Evolutionary conservation across 2,888 invertebrate genomes (phyloP), one percentile per base, ranked within the genome.

Genomic region (Latheticus oryzae): DNA sequence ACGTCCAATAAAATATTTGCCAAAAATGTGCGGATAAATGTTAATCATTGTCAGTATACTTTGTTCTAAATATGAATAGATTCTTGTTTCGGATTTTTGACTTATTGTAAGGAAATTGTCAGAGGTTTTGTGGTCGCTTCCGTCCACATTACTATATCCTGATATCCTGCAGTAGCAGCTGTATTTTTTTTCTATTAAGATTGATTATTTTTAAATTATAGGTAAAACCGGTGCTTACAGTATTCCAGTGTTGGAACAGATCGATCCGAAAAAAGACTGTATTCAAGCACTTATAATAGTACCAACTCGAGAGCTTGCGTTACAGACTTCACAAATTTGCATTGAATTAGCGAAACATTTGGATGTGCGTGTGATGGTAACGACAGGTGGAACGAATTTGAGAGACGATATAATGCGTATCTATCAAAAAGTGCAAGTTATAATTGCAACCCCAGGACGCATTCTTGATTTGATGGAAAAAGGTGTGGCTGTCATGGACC

Each of bases 401-500:
- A 91, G 97, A 78, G 98, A 99, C 82, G 99, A 99, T 81, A 99
- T 99, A 79, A 95, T 99, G 92, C 91, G 98, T 82, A 93, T 99
- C 79, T 97, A 97, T 83, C 96, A 98, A 81, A 95, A 96, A 86
- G 97, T 97, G 77, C 99, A 99, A 85, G 89, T 97, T 68, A 95
- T 99, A 75, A 97, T 99, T 78, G 99, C 98, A 63, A 99, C 99
- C 64, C 99, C 99, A 63, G 99, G 99, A 72, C 90, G 99, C 80
- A 98, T 99, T 82, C 87, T 98, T 78, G 99, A 99, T 87, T 88
- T 99, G 80, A 97, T 99, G 94, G 98, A 99, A 82, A 98, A 99
- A 81, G 65, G 70, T 21, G 73, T 78, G 12, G 78, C 78, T 7
- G 91, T 95, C 79, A 94, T 97, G 89, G 91, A 93, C 71, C 88